These are phyloP conservation scores for Trissolcus japonicus DNA, from an alignment of 2,888 invertebrate genomes.

Conservation along the genomic window DNA sequence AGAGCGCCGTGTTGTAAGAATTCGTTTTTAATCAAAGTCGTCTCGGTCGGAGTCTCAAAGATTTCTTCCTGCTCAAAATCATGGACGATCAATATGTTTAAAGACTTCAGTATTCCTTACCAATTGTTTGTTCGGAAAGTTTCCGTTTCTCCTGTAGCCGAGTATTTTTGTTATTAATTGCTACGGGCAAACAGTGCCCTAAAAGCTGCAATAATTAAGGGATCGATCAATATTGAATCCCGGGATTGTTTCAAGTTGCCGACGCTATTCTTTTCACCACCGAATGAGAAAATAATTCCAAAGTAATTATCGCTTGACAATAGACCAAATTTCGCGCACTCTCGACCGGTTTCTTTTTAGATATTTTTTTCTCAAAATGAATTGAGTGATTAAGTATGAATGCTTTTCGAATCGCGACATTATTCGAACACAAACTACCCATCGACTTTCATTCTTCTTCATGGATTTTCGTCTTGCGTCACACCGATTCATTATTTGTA, in stretches of 20 bases:
- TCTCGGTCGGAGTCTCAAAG: not conserved
- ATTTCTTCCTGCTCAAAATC: not conserved
- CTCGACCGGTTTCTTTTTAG: slow-evolving; percentile 18
- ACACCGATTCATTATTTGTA: no score
- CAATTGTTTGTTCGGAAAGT: not conserved
- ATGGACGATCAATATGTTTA: not conserved
- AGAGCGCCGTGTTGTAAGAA: not conserved
- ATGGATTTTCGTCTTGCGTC: not conserved
- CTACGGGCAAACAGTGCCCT: slow-evolving; percentile 28
- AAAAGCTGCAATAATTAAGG: slow-evolving; percentile 30
- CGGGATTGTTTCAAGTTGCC: slow-evolving; percentile 43
- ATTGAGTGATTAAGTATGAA: slow-evolving; percentile 51
- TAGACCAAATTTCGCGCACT: slow-evolving; percentile 33
- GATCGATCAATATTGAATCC: slow-evolving; percentile 40
- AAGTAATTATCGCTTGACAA: slow-evolving; percentile 48
- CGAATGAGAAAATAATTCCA: slow-evolving; percentile 42
- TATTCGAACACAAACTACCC: slow-evolving; percentile 17
- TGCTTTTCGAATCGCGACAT: slow-evolving; percentile 40
- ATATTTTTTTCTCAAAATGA: slow-evolving; percentile 22
- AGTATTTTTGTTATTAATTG: slow-evolving; percentile 30
- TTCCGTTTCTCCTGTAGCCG: not conserved
- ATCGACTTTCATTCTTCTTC: slow-evolving; percentile 7
- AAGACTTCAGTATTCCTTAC: not conserved
- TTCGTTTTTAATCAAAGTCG: slow-evolving; percentile 3
- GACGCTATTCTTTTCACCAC: slow-evolving; percentile 35